A percentile compares a stretch with the other conserved stretches of the same genome.
phyloP scores from a whole-genome alignment of 2,888 invertebrate species.

The Yponomeuta cagnagella region DNA sequence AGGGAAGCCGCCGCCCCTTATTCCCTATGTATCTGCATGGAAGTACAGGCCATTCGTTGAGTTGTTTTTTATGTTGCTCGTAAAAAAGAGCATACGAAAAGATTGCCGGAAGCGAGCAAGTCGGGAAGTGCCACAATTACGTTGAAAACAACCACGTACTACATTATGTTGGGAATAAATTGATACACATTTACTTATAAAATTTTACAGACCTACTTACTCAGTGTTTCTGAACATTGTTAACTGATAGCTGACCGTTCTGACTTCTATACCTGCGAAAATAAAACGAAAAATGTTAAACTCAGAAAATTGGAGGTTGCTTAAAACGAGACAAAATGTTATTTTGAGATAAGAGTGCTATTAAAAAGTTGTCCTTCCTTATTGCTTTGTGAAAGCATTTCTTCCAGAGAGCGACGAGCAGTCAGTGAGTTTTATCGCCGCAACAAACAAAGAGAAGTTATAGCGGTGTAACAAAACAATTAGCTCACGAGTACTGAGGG shows the following conservation, averaged over 20 bases:
- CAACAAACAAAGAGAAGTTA: slow-evolving; percentile 19
- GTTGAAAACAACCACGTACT: slow-evolving; percentile 35
- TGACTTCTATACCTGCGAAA: background rate
- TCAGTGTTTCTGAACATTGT: background rate
- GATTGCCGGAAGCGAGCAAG: slow-evolving; percentile 43
- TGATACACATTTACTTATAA: slow-evolving; percentile 1
- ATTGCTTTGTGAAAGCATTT: background rate
- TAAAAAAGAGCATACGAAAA: slow-evolving; percentile 50
- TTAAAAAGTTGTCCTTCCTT: slow-evolving; percentile 10
- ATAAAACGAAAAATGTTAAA: slow-evolving; percentile 1
- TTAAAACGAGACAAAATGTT: background rate
- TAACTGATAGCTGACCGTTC: background rate
- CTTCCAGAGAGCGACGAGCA: background rate
- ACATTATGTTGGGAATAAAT: slow-evolving; percentile 22
- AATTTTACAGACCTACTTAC: background rate
- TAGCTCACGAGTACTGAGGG: slow-evolving; percentile 17
- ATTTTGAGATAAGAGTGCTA: background rate
- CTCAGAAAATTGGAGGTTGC: background rate
- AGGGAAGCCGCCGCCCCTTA: slow-evolving; percentile 32
- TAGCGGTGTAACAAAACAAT: slow-evolving; percentile 23
- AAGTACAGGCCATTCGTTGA: slow-evolving; percentile 36
- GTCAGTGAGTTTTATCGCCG: background rate
- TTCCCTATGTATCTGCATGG: slow-evolving; percentile 31
- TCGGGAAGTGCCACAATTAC: slow-evolving; percentile 46
- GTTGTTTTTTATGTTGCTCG: slow-evolving; percentile 55